Evolutionary conservation across 2,113 vertebrate genomes (phyloP).

Genomic region (Phoenicopterus ruber): DNA sequence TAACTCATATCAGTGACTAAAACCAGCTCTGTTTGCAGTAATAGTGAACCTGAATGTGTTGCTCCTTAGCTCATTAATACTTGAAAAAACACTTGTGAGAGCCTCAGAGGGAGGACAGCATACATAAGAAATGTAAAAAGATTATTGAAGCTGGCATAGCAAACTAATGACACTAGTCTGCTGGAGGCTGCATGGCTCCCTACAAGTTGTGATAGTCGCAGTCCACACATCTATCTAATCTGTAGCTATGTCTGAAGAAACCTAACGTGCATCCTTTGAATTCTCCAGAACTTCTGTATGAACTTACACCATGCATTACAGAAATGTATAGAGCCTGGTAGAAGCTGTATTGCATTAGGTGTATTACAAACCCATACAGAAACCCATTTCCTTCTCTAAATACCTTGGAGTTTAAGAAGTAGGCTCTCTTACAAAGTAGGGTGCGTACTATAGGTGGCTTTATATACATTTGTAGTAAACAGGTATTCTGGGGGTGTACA

Average conservation of each 20-base stretch:
- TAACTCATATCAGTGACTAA: not conserved
- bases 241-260: not conserved
- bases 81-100: not conserved
- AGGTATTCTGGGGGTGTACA: not conserved
- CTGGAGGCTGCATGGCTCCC: not conserved
- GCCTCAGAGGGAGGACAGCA: not conserved
- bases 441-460: not conserved
- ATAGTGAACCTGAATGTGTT: not conserved
- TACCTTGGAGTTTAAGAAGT: not conserved
- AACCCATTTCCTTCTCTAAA: not conserved
- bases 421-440: not conserved
- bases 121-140: not conserved
- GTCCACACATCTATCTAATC: not conserved
- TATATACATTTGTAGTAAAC: not conserved
- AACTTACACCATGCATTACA: not conserved
- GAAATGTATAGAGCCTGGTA: not conserved
- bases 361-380: not conserved
- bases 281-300: not conserved
- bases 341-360: not conserved
- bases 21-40: not conserved
- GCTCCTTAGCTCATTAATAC: not conserved
- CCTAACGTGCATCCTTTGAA: not conserved
- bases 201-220: not conserved
- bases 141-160: not conserved
- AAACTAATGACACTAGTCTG: not conserved